These are phyloP conservation scores for Matsumyia berberina DNA, from an alignment of 2,888 invertebrate species.

Conservation along the genomic window DNA sequence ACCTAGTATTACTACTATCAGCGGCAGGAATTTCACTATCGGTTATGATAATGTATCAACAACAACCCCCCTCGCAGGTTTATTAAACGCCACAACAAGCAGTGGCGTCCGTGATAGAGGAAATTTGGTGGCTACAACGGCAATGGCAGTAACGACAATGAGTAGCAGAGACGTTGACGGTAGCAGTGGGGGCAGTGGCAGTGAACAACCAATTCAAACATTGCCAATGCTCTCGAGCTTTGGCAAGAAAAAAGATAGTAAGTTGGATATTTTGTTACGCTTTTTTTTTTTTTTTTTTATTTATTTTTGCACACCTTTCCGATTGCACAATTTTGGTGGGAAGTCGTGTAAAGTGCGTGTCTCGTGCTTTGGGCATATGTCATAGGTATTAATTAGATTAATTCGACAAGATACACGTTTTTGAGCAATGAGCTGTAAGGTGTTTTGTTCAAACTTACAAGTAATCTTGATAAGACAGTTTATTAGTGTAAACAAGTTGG, in stretches of 20 bases:
- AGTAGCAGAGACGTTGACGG: constrained; percentile 27
- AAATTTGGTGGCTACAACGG: constrained; percentile 13
- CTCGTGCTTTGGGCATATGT: constrained; percentile 10
- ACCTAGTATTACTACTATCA: constrained; percentile 60
- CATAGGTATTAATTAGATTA: constrained; percentile 41
- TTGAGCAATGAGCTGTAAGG: constrained; percentile 31
- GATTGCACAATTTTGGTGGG: not conserved
- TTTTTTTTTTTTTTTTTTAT: too few species aligned
- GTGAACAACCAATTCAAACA: constrained; percentile 63
- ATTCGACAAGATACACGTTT: constrained; percentile 22
- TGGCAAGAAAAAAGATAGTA: constrained; percentile 77
- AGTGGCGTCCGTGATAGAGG: constrained; percentile 44
- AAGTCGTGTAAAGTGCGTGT: constrained; percentile 1
- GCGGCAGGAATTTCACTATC: constrained; percentile 63
- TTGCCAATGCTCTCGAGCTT: constrained; percentile 68
- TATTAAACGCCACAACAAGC: constrained; percentile 32
- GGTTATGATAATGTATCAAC: constrained; percentile 60
- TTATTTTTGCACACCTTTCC: not conserved
- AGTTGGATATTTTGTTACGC: constrained; percentile 49
- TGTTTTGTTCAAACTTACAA: constrained; percentile 49
- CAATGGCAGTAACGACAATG: constrained; percentile 31
- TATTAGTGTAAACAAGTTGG: constrained; percentile 57
- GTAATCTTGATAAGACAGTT: constrained; percentile 58
- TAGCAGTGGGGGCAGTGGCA: constrained; percentile 49
- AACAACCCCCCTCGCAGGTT: constrained; percentile 63